Conservation (phyloP, 1,140 invertebrate species). For the Lasaia peninsularis region DNA sequence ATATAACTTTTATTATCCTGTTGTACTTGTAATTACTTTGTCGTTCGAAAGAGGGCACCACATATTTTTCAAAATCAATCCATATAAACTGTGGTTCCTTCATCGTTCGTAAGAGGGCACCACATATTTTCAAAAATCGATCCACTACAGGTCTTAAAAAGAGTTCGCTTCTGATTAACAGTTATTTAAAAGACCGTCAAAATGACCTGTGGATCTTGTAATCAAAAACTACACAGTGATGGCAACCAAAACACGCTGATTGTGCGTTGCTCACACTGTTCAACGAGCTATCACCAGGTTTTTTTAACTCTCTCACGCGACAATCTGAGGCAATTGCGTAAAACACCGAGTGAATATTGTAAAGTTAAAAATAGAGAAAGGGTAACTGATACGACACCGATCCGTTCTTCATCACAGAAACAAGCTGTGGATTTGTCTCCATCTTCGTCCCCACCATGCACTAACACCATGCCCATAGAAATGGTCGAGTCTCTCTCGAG, state of each 20-base stretch:
- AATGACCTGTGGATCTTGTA: background rate
- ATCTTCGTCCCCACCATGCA: background rate
- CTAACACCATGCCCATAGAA: background rate
- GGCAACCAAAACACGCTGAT: background rate
- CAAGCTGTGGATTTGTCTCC: background rate
- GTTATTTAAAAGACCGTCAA: too few relatives aligned
- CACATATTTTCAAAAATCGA: background rate
- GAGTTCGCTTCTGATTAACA: too few relatives aligned
- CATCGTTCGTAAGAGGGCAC: background rate
- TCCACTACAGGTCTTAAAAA: background rate
- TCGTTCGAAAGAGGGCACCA: background rate
- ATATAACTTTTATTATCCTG: too few relatives aligned
- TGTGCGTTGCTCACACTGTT: background rate
- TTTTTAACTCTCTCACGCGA: background rate
- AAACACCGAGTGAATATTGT: background rate
- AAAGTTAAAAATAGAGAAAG: background rate
- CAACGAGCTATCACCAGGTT: background rate
- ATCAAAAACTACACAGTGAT: background rate
- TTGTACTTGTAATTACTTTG: too few relatives aligned
- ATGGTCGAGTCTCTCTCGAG: background rate
- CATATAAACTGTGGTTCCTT: too few relatives aligned
- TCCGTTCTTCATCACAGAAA: background rate
- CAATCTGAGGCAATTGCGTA: background rate
- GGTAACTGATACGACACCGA: background rate
- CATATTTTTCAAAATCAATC: background rate